Base-by-base conservation (phyloP, 2,113 vertebrate species). In the Zosterops japonicus region DNA sequence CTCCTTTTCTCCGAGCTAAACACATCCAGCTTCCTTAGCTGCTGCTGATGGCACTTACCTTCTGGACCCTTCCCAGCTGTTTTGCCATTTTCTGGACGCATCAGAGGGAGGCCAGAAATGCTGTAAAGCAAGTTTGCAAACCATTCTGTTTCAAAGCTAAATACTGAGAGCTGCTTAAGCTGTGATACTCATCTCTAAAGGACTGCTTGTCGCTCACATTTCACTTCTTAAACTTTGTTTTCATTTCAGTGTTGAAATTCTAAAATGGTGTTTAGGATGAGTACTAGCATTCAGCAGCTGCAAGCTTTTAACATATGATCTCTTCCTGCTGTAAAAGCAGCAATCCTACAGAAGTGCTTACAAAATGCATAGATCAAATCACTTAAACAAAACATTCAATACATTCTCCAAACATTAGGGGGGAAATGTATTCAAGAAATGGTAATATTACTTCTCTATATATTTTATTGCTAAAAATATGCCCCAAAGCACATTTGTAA, bases 321-420 rank as follows among this genome's bases (percentile, higher is more conserved):
- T 90, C 80, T 91, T 94, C 72, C 86, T 95, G 86, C 42, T 88
- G 44, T 89, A 91, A 94, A 94, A 92, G 33, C 47, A 92, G 72
- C 41, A 90, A 50, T 90, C 33, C 76, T 68, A 44, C 52, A 74
- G 27, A 94, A 92, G 60, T 68, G 56, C 49, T 90, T 89, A 55
- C 46, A 76, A 82, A 94, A 94, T 60, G 41, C 12, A 47, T 10
- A 83, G 10, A 94, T 14, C 17, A 89, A 87, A 87, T 91, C 0
- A 84, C 70, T 87, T 78, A 81, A 92, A 91, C 49, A 92, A 94
- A 93, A 35, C 6, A 67, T 89, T 93, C 21, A 70, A 86, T 52
- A 41, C 9, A 78, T 75, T 90, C 93, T 55, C 33, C 36, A 93
- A 93, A 70, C 35, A 56, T 89, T 70, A 87, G 21, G 47, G 12